Percentiles rank a stretch among this genome's conserved stretches.
These are phyloP conservation scores for Lasioglossum figueresi DNA, from an alignment of 2,888 invertebrate genomes.

Conservation along the genomic window DNA sequence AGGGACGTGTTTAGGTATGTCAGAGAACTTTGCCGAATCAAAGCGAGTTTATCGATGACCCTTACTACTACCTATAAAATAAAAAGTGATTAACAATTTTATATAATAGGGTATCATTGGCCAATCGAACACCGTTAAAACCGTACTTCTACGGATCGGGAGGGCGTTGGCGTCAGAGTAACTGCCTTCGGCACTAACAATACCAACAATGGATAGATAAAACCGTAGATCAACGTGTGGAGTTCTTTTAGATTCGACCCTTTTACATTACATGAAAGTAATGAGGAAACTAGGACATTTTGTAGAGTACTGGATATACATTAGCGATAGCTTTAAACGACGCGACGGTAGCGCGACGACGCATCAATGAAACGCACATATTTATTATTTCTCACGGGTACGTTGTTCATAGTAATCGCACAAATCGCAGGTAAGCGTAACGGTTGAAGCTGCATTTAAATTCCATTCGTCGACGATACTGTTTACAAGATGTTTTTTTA, in stretches of 20 bases:
- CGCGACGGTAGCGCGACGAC: not conserved
- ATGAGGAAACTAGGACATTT: not conserved
- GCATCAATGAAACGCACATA: not conserved
- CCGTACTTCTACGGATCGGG: not conserved
- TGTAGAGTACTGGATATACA: constrained; percentile 5
- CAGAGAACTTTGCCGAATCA: not conserved
- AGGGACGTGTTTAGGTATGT: not conserved
- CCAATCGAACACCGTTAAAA: not conserved
- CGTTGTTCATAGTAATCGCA: constrained; percentile 35
- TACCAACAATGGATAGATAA: constrained; percentile 7
- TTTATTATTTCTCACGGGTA: constrained; percentile 21
- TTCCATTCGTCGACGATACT: not conserved
- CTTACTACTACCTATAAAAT: constrained; percentile 31
- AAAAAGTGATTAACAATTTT: constrained; percentile 29
- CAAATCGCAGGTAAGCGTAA: constrained; percentile 39
- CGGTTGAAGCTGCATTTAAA: constrained; percentile 13
- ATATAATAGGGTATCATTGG: constrained; percentile 26
- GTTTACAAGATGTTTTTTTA: not conserved
- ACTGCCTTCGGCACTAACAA: constrained; percentile 3
- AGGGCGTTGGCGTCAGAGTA: not conserved
- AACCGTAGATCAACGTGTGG: not conserved
- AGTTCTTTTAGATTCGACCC: constrained; percentile 12
- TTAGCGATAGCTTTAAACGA: constrained; percentile 2
- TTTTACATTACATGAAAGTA: constrained; percentile 12
- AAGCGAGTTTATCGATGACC: constrained; percentile 22